These are phyloP conservation scores for Bhutanitis thaidina DNA, from an alignment of 2,888 invertebrate species.

Conservation along the genomic window DNA sequence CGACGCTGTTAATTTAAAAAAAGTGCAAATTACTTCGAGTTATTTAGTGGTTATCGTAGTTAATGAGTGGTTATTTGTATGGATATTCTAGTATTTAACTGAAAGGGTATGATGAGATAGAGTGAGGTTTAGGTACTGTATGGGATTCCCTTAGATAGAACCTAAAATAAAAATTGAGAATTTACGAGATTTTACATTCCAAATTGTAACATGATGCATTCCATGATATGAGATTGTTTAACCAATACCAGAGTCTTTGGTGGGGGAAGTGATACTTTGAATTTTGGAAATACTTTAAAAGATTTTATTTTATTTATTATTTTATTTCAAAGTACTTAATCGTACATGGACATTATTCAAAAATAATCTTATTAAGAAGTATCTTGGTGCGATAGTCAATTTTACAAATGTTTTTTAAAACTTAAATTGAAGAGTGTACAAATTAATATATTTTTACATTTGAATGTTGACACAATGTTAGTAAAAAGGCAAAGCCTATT, in stretches of 20 bases:
- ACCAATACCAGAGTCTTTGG: conserved; percentile 47
- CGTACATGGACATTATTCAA: conserved; percentile 59
- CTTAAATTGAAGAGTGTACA: conserved; percentile 71
- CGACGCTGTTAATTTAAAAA: conserved; percentile 66
- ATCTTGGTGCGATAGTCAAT: conserved; percentile 79
- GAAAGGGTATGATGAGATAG: conserved; percentile 47
- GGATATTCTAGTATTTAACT: conserved; percentile 73
- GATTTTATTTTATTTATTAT: conserved; percentile 55
- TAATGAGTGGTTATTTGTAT: conserved; percentile 48
- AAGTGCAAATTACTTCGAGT: conserved; percentile 73
- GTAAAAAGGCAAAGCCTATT: conserved; percentile 71
- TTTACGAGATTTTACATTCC: conserved; percentile 30
- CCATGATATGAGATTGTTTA: conserved; percentile 31
- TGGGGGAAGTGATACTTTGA: conserved; percentile 66
- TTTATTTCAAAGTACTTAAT: conserved; percentile 60
- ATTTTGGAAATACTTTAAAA: conserved; percentile 48
- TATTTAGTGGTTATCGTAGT: conserved; percentile 63
- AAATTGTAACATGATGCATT: conserved; percentile 34
- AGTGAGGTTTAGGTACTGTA: conserved; percentile 31
- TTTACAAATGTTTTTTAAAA: conserved; percentile 74
- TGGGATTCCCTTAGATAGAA: conserved; percentile 20
- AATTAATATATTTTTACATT: conserved; percentile 80
- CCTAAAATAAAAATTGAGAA: conserved; percentile 5
- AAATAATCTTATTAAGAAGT: conserved; percentile 58
- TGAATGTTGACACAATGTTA: conserved; percentile 66